Evolutionary conservation across 2,113 vertebrate genomes (phyloP).

Genomic region (Archocentrus centrarchus): DNA sequence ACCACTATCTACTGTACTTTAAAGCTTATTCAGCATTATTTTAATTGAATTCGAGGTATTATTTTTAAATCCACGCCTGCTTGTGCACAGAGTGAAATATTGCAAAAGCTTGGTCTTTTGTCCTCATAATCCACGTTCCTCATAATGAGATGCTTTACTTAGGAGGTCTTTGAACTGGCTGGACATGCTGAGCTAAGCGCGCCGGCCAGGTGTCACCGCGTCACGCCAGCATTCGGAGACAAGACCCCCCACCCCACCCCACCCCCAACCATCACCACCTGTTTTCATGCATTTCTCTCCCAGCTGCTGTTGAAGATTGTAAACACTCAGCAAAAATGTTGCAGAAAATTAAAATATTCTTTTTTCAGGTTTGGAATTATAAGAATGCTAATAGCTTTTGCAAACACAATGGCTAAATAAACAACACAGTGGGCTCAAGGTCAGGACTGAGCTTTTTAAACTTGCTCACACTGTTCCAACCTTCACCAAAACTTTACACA

Average conservation of each 20-base stretch:
- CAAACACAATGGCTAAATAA: not conserved
- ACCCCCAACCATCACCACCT: conserved; percentile 55
- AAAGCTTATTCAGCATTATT: no score
- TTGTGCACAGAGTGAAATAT: not conserved
- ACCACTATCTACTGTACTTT: no score
- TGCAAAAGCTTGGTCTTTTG: not conserved
- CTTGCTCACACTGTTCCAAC: not conserved
- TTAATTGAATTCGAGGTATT: no score
- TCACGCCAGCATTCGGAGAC: conserved; percentile 56
- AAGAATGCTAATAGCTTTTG: not conserved
- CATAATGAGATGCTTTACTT: conserved; percentile 24
- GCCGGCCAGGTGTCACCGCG: conserved; percentile 65
- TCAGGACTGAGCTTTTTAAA: not conserved
- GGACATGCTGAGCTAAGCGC: conserved; percentile 51
- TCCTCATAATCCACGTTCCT: not conserved
- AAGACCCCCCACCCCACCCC: conserved; percentile 39
- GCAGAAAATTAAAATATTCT: not conserved
- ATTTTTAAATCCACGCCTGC: not conserved
- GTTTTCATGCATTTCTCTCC: conserved; percentile 12
- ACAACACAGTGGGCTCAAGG: not conserved
- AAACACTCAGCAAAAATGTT: not conserved
- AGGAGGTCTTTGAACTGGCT: conserved; percentile 39
- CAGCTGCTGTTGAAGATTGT: conserved; percentile 14
- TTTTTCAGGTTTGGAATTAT: not conserved
- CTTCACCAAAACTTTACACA: not conserved